Percentiles rank a stretch among this genome's conserved stretches.
phyloP scores from a whole-genome alignment of 2,797 vertebrate genomes.

The Tadarida brasiliensis region DNA sequence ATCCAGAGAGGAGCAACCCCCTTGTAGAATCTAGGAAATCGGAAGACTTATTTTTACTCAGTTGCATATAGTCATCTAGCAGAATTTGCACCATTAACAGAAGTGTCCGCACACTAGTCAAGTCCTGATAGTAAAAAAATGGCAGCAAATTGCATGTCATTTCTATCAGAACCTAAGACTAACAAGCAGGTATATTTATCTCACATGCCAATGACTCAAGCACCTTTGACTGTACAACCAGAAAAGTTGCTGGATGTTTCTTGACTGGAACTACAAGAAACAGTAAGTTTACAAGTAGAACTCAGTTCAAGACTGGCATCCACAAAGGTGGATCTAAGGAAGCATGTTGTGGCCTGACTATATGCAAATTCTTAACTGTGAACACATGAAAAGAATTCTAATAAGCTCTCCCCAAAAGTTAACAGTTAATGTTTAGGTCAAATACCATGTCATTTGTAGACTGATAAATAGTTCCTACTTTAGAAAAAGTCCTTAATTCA shows the following conservation, averaged over 20 bases:
- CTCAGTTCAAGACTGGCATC: conserved; percentile 88
- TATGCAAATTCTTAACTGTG: conserved; percentile 36
- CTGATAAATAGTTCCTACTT: background rate
- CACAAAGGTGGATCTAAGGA: conserved; percentile 99
- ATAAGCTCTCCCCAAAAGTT: background rate
- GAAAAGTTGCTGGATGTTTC: conserved; percentile 92
- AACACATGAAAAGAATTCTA: background rate
- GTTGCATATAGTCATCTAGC: background rate
- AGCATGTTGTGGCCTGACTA: conserved; percentile 88
- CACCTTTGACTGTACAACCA: conserved; percentile 95
- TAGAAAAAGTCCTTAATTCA: background rate
- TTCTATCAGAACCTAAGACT: conserved; percentile 91
- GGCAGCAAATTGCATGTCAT: conserved; percentile 83
- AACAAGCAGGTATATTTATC: conserved; percentile 93
- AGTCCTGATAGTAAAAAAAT: conserved; percentile 88
- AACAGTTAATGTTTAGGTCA: background rate
- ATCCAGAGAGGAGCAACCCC: conserved; percentile 98
- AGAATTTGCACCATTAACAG: background rate
- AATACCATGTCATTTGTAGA: conserved; percentile 27
- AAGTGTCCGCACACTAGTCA: conserved; percentile 91
- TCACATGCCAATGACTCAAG: conserved; percentile 99
- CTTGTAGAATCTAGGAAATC: conserved; percentile 95
- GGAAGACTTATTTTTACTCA: conserved; percentile 34
- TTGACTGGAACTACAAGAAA: conserved; percentile 88
- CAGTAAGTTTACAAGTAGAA: conserved; percentile 86